Conservation (phyloP, 2,797 vertebrate species). For the Melanotaenia pygmaea region DNA sequence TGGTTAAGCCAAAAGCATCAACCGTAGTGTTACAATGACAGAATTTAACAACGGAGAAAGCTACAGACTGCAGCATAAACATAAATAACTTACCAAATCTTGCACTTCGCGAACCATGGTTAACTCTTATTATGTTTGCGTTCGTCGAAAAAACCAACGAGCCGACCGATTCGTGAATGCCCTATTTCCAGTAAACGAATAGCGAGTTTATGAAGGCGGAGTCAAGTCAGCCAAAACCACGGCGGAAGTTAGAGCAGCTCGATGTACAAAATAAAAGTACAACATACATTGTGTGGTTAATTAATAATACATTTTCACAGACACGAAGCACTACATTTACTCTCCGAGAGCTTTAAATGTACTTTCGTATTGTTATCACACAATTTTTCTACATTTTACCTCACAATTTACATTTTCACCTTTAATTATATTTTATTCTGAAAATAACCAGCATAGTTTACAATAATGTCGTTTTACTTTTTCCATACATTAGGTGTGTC, state of each 20-base stretch:
- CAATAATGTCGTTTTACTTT: too few relatives aligned
- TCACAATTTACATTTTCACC: too few relatives aligned
- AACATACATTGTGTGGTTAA: too few relatives aligned
- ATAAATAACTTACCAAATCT: constrained; percentile 13
- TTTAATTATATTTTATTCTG: not conserved
- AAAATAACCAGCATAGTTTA: not conserved
- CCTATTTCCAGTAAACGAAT: not conserved
- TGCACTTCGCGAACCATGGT: constrained; percentile 33
- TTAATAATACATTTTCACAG: too few relatives aligned
- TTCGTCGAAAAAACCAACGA: not conserved
- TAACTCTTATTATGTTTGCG: accelerated
- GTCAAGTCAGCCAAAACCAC: not conserved
- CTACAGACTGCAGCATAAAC: accelerated
- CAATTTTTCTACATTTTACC: too few relatives aligned
- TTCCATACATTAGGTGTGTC: too few relatives aligned
- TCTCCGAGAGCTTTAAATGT: too few relatives aligned
- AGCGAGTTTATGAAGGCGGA: not conserved
- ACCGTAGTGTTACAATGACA: not conserved
- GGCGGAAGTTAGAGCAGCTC: not conserved
- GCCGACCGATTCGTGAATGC: not conserved
- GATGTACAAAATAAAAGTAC: constrained; percentile 16
- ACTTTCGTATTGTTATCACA: too few relatives aligned
- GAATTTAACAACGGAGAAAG: not conserved
- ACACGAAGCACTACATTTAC: too few relatives aligned
- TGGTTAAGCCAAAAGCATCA: not conserved